Base-by-base conservation (phyloP, 2,113 vertebrate genomes). In the Sarotherodon lohbergeri region DNA sequence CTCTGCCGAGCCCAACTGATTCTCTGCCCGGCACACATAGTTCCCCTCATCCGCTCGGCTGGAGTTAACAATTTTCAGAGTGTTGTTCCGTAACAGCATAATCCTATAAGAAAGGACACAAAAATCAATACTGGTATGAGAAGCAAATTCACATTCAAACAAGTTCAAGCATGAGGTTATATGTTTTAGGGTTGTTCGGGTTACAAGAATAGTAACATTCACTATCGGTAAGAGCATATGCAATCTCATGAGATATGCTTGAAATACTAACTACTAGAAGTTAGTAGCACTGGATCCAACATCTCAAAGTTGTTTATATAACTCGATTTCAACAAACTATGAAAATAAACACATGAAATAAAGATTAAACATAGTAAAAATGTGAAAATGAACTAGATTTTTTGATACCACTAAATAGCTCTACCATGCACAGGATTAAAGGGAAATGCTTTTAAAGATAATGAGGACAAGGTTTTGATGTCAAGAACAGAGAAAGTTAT, bases 1-100 rank as follows among this genome's bases (percentile, higher is more conserved):
- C 96, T 98, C 98, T 43, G 98, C 98, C 10, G 97, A 97, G 88
- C 98, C 98, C 92, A 99, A 97, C 92, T 98, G 89, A 91, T 99
- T 99, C 93, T 98, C 97, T 3, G 97, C 98, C 89, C 92, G 96
- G 93, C 98, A 99, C 86, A 96, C 85, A 22, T 99, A 99, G 76
- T 91, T 96, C 54, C 98, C 98, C 94, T 99, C 98, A 86, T 99
- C 98, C 13, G 96, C 96, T 86, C 97, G 98, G 84, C 98, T 97
- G 94, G 97, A 96, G 88, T 98, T 99, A 87, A 97, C 91, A 92
- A 99, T 98, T 92, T 93, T 94, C 61, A 99, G 96, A 71, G 95
- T 98, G 88, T 98, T 98, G 92, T 98, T 97, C 93, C 97, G 97
- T 95, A 99, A 96, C 95, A 99, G 88, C 95, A 95, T 96, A 96